A percentile compares a stretch with the other conserved stretches of the same genome.
Conservation (phyloP, 53 echinoderm and acorn worm genomes). For the Temnopleurus reevesii region DNA sequence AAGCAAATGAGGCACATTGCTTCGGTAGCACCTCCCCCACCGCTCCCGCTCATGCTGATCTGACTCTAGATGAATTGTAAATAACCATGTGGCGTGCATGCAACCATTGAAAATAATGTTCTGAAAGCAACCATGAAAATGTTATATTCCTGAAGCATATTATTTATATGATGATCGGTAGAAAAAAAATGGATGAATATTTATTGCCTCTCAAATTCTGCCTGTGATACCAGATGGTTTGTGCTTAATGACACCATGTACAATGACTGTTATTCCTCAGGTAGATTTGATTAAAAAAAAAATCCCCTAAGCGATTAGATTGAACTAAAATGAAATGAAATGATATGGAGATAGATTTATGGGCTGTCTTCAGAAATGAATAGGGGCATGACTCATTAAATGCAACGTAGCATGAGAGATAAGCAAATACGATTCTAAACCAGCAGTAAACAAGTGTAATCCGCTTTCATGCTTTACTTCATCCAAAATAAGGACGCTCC, state of each 20-base stretch:
- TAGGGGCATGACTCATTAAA: conserved; percentile 27
- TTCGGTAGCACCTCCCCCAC: no score
- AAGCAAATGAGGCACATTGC: no score
- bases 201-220: background rate
- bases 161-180: no score
- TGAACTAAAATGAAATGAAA: background rate
- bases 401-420: conserved; percentile 19
- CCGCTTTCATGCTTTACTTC: conserved; percentile 7
- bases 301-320: background rate
- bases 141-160: no score
- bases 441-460: conserved; percentile 23
- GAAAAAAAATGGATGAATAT: no score
- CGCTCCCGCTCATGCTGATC: no score
- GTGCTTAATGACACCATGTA: background rate
- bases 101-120: no score
- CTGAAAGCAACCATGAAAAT: no score
- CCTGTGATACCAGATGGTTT: background rate
- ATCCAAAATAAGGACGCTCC: background rate
- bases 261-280: no score
- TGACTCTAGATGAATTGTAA: no score
- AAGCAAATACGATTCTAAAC: background rate
- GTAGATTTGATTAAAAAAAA: background rate
- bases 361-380: background rate
- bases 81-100: no score
- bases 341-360: background rate